Evolutionary conservation across 2,113 vertebrate species (phyloP).

Genomic region (Clupea harengus): DNA sequence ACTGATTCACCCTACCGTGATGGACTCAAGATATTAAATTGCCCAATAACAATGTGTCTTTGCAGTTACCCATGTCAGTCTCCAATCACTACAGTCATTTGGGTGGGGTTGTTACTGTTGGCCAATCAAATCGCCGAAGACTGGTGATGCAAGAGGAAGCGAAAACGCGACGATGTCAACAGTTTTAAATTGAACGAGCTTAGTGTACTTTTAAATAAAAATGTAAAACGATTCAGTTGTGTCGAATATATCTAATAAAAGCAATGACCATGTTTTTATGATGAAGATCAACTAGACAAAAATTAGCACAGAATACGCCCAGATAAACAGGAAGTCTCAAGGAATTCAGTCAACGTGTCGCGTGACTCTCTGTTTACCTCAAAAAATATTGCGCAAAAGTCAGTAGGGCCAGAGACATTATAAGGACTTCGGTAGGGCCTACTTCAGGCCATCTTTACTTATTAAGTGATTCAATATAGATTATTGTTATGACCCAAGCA

Average conservation of each 20-base stretch:
- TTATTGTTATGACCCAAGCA: background rate
- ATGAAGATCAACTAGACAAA: background rate
- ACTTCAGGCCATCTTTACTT: background rate
- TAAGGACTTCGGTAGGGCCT: background rate
- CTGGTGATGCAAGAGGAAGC: background rate
- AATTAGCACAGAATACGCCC: background rate
- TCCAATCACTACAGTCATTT: constrained; percentile 21
- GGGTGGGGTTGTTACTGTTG: background rate
- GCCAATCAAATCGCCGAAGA: constrained; percentile 21
- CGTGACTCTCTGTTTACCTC: constrained; percentile 32
- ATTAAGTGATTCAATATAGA: background rate
- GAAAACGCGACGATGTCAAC: constrained; percentile 17
- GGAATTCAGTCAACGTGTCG: constrained; percentile 24
- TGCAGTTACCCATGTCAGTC: constrained; percentile 19
- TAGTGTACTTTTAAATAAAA: background rate
- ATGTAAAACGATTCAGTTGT: background rate
- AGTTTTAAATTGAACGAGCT: background rate
- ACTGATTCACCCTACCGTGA: constrained; percentile 71
- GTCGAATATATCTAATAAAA: background rate
- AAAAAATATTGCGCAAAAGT: background rate
- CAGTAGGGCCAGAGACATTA: background rate
- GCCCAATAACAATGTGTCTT: constrained; percentile 56
- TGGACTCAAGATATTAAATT: constrained; percentile 49
- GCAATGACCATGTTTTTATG: background rate
- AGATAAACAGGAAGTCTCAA: constrained; percentile 33